Evolutionary conservation across 2,113 vertebrate species (phyloP).

Genomic region (Pedetes capensis): DNA sequence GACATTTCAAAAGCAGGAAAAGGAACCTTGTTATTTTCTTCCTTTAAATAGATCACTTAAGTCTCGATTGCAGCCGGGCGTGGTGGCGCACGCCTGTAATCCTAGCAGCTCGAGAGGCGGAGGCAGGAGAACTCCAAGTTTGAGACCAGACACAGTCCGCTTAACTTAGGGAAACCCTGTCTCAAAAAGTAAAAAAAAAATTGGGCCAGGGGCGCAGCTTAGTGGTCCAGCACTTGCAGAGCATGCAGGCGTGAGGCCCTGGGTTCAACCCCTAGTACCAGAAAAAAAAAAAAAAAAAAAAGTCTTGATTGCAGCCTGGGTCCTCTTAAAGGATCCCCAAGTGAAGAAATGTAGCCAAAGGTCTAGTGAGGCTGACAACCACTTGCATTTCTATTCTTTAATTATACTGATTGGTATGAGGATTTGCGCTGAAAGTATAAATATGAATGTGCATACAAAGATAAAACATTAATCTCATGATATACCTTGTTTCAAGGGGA

Average conservation of each 20-base stretch:
- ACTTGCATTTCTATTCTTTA: neutral
- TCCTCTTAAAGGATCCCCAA: neutral
- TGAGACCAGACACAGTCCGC: too few species aligned
- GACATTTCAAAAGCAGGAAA: neutral
- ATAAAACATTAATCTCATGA: neutral
- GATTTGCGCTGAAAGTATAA: neutral
- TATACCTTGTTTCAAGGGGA: neutral
- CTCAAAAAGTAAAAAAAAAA: too few species aligned
- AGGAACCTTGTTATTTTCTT: neutral
- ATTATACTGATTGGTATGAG: neutral
- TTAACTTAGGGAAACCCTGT: too few species aligned
- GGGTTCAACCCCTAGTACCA: too few species aligned
- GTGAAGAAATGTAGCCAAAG: neutral
- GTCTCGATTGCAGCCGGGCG: neutral
- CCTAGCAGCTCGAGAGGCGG: too few species aligned
- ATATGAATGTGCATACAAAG: neutral
- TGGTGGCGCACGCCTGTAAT: too few species aligned
- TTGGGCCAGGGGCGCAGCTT: too few species aligned
- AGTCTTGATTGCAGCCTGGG: neutral
- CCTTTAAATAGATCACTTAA: neutral
- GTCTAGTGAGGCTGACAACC: neutral
- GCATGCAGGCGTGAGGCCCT: too few species aligned
- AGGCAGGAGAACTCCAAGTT: too few species aligned
- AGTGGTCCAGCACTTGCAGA: too few species aligned
- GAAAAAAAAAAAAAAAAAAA: too few species aligned